Conservation (phyloP, 30 jellyfish, hydroid and myxozoan genomes). For the Aurelia aurita region DNA sequence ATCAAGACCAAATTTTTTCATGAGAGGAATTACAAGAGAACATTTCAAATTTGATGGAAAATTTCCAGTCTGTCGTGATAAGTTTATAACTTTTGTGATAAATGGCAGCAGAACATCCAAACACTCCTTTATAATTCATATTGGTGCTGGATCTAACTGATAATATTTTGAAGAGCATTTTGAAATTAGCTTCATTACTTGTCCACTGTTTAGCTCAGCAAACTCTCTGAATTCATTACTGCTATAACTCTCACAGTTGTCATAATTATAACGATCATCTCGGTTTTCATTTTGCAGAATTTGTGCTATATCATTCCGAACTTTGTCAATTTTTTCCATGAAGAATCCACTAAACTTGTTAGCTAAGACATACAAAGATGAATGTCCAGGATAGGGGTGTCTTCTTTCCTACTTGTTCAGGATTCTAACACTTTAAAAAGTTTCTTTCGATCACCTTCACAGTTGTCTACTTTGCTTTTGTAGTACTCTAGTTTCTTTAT, state of each 20-base stretch:
- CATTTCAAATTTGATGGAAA: constrained; percentile 4
- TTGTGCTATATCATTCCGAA: background rate
- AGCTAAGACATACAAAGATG: constrained; percentile 5
- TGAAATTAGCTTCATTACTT: constrained; percentile 9
- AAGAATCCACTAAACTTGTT: background rate
- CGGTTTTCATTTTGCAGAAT: background rate
- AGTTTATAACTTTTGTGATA: constrained; percentile 31
- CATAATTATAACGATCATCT: background rate
- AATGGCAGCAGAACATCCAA: background rate
- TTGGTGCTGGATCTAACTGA: constrained; percentile 58
- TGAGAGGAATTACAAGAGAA: constrained; percentile 21
- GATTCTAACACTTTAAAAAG: background rate
- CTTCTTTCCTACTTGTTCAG: constrained; percentile 3
- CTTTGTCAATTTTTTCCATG: background rate
- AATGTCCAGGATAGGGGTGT: constrained; percentile 14
- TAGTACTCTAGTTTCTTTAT: constrained; percentile 3
- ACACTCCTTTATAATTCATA: constrained; percentile 26
- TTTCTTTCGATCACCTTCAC: background rate
- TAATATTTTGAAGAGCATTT: constrained; percentile 15
- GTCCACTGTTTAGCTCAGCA: background rate
- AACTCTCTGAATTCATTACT: background rate
- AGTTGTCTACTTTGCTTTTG: constrained; percentile 2
- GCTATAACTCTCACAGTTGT: background rate
- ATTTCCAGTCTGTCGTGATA: constrained; percentile 10
- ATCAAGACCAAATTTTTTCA: constrained; percentile 57